Evolutionary conservation across 2,888 invertebrate species (phyloP).

Genomic region (Sturmia bella): DNA sequence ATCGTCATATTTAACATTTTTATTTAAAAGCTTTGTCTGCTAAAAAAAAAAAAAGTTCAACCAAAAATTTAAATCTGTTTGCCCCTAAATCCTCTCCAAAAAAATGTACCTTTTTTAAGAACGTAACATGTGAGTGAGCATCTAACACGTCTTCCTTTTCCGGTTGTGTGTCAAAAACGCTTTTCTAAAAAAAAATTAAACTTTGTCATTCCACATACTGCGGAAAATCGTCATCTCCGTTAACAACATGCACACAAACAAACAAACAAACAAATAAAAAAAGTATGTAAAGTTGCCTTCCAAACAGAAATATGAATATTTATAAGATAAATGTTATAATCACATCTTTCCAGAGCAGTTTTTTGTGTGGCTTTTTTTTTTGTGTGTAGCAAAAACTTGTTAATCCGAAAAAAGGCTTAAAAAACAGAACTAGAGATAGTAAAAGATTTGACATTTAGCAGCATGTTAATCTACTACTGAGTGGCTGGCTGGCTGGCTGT

Average conservation of each 20-base stretch:
- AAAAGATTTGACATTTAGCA: constrained; percentile 64
- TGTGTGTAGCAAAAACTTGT: constrained; percentile 7
- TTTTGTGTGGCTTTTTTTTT: constrained; percentile 25
- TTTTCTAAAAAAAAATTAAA: constrained; percentile 13
- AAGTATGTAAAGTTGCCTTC: constrained; percentile 50
- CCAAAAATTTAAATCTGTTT: too few relatives aligned
- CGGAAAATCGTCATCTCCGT: constrained; percentile 26
- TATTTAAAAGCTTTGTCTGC: too few relatives aligned
- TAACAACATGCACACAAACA: background rate
- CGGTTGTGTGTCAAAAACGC: constrained; percentile 32
- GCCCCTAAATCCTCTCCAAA: too few relatives aligned
- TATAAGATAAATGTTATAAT: constrained; percentile 68
- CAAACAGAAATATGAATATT: constrained; percentile 67
- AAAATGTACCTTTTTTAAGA: background rate
- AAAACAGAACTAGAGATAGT: constrained; percentile 34
- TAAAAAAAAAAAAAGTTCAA: too few relatives aligned
- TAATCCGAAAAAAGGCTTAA: constrained; percentile 25
- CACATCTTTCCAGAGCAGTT: constrained; percentile 60
- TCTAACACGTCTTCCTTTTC: constrained; percentile 16
- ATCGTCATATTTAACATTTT: too few relatives aligned
- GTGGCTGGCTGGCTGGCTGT: constrained; percentile 32
- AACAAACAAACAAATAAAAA: constrained; percentile 19
- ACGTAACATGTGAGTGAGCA: background rate
- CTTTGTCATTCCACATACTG: constrained; percentile 19
- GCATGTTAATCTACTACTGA: constrained; percentile 50